Evolutionary conservation across 2,113 vertebrate species (phyloP).

Genomic region (Prinia subflava): DNA sequence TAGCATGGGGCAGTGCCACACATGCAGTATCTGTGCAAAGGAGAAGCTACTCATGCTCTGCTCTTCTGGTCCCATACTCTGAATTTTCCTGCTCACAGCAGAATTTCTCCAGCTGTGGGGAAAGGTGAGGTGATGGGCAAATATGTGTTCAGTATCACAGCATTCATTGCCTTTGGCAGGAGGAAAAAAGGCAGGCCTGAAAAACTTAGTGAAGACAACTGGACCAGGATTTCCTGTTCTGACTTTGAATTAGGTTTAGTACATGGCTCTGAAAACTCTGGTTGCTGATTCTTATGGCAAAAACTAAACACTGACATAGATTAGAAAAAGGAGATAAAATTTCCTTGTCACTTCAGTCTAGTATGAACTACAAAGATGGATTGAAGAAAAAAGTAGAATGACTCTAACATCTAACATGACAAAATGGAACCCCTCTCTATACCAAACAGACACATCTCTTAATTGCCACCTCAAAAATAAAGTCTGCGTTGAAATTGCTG

Average conservation of each 20-base stretch:
- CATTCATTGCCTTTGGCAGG: not conserved
- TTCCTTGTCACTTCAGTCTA: not conserved
- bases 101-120: not conserved
- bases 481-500: not conserved
- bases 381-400: not conserved
- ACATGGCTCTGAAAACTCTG: not conserved
- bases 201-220: not conserved
- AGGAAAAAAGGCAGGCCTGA: not conserved
- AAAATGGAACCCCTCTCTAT: not conserved
- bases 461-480: not conserved
- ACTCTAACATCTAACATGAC: accelerated
- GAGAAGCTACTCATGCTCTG: not conserved
- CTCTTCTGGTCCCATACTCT: not conserved
- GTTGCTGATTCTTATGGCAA: not conserved
- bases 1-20: not conserved
- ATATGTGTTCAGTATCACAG: not conserved
- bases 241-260: not conserved
- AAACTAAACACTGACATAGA: not conserved
- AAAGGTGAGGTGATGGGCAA: not conserved
- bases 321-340: not conserved
- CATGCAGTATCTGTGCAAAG: not conserved
- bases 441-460: not conserved
- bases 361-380: not conserved
- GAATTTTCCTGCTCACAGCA: not conserved
- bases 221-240: not conserved